Percentiles rank a stretch among this genome's conserved stretches.
Conservation (phyloP, 2,888 invertebrate species). For the Archips xylosteana region DNA sequence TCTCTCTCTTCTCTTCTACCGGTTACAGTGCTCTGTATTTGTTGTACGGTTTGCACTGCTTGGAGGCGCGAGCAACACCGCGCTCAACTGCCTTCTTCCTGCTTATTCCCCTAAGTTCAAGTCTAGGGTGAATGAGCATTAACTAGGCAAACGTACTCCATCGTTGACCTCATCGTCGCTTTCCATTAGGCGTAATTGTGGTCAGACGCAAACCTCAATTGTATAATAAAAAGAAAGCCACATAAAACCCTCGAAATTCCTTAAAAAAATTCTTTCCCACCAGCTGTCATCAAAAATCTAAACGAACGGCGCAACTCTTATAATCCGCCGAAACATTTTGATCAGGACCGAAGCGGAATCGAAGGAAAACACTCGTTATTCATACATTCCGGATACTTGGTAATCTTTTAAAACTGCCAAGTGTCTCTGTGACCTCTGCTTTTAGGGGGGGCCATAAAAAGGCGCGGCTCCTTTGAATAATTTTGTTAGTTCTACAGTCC, state of each 20-base stretch:
- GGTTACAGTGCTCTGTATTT: no score
- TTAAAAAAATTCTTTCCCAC: neutral
- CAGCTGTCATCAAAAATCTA: conserved; percentile 18
- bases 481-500: conserved; percentile 75
- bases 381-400: conserved; percentile 51
- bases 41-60: no score
- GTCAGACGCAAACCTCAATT: no score
- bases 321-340: conserved; percentile 36
- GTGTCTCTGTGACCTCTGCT: conserved; percentile 51
- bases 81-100: no score
- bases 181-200: no score
- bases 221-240: no score
- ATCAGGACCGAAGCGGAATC: conserved; percentile 22
- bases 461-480: conserved; percentile 78
- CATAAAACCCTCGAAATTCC: neutral
- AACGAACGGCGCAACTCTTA: conserved; percentile 35
- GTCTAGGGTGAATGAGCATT: no score
- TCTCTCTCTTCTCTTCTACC: no score
- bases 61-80: no score
- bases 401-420: conserved; percentile 62
- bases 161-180: no score
- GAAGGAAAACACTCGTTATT: conserved; percentile 55
- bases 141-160: no score
- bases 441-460: conserved; percentile 60
- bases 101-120: no score